Evolutionary conservation across 2,888 invertebrate species (phyloP), one percentile per base, ranked within the genome.

Genomic region (Drosophila pseudotakahashii): DNA sequence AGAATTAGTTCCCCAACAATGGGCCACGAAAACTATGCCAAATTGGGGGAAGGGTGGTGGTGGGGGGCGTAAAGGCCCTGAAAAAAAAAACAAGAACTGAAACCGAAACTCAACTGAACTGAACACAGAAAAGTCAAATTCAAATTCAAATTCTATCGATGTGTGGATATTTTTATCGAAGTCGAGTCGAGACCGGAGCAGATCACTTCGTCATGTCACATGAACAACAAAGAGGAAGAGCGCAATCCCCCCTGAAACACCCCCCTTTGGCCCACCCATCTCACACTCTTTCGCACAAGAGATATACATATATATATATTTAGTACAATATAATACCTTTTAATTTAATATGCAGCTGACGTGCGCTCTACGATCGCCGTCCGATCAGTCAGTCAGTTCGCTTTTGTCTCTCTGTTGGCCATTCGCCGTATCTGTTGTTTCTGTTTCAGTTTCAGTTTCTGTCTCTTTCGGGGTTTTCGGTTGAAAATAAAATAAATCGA

Each of bases 401-500:
- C 59, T 84, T 80, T 80, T 80, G 80, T 64, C 58, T 59, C 64
- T 66, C 57, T 54, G 59, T 52, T 59, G 14, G 53, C 41, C 64
- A n/a, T n/a, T n/a, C n/a, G n/a, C n/a, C n/a, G n/a, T n/a, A n/a
- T 66, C 57, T 54, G 59, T 41, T 66, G 54, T 54, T 23, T 57
- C 37, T 30, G 30, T 30, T 30, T 30, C 30, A 30, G 58, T 78
- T n/a, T 62, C 45, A 58, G 50, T 54, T 23, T 53, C 37, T 62
- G 44, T 53, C 41, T 58, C 41, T 61, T 52, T 42, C 51, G 58
- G 67, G 61, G 61, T 75, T 77, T 79, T 84, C 78, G 86, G 66
- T 66, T 68, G 66, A 88, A 83, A 81, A 87, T 83, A 81, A 90
- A 90, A 91, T 91, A 91, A 90, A 91, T 91, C 91, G 91, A 90